A percentile compares a stretch with the other conserved stretches of the same genome.
These are phyloP conservation scores for Atherinomorus stipes DNA, from an alignment of 2,113 vertebrate species.

Conservation along the genomic window DNA sequence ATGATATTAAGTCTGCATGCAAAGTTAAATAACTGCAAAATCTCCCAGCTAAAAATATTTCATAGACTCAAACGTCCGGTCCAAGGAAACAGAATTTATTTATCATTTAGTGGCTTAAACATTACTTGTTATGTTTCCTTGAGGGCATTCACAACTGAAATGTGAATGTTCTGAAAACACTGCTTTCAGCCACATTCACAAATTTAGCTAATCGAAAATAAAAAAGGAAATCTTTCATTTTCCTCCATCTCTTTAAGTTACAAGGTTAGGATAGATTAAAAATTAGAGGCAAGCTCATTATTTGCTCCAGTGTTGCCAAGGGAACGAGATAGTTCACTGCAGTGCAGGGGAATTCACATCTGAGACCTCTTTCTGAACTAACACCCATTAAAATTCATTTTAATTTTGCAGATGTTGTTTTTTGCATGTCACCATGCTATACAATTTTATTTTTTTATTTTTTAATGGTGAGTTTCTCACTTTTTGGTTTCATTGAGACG, in stretches of 20 bases:
- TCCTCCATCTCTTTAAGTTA: slow-evolving; percentile 24
- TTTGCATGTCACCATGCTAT: slow-evolving; percentile 82
- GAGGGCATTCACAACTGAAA: slow-evolving; percentile 12
- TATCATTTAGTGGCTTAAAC: slow-evolving; percentile 26
- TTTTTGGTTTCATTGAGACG: slow-evolving; percentile 71
- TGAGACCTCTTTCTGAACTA: slow-evolving; percentile 78
- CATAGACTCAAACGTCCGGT: slow-evolving; percentile 23
- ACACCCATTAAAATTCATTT: slow-evolving; percentile 80
- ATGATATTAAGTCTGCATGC: slow-evolving; percentile 20
- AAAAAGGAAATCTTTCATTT: slow-evolving; percentile 57
- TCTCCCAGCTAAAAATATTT: slow-evolving; percentile 1
- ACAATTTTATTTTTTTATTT: slow-evolving; percentile 62
- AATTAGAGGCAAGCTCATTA: slow-evolving; percentile 31
- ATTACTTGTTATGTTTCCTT: neutral
- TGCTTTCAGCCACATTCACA: slow-evolving; percentile 27
- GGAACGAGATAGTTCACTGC: slow-evolving; percentile 65
- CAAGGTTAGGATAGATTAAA: slow-evolving; percentile 43
- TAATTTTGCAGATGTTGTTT: slow-evolving; percentile 73
- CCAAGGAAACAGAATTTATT: slow-evolving; percentile 17
- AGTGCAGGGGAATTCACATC: slow-evolving; percentile 66
- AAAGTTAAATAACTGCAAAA: slow-evolving; percentile 32
- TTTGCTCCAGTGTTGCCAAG: slow-evolving; percentile 59
- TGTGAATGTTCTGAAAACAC: slow-evolving; percentile 10
- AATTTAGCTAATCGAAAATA: slow-evolving; percentile 42
- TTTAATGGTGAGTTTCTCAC: slow-evolving; percentile 52